phyloP scores from a whole-genome alignment of 92 coral and sea anemone genomes.

The Zoanthus gigantus region DNA sequence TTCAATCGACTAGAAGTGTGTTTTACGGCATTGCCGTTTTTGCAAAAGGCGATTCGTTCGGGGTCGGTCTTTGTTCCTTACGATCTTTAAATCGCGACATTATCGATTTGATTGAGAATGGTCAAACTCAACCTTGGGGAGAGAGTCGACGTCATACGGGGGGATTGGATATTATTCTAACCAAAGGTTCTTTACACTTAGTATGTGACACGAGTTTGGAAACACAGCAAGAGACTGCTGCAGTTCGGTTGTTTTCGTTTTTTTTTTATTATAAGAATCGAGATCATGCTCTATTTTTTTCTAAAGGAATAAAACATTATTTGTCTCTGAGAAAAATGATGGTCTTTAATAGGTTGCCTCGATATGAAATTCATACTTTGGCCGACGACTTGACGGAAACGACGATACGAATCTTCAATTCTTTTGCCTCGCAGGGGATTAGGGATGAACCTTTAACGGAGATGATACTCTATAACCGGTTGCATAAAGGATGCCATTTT shows the following conservation, averaged over 20 bases:
- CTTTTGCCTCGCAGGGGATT: background rate
- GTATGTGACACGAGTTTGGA: background rate
- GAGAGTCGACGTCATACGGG: background rate
- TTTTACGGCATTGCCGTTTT: background rate
- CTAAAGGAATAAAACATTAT: background rate
- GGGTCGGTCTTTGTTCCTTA: background rate
- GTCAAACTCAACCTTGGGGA: background rate
- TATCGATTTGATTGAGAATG: background rate
- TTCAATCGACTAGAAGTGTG: background rate
- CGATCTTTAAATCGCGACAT: background rate
- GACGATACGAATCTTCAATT: background rate
- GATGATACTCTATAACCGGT: background rate
- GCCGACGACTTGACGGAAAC: background rate
- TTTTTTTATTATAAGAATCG: background rate
- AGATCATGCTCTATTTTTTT: background rate
- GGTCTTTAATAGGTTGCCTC: background rate
- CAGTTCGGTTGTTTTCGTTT: background rate
- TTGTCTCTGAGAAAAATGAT: background rate
- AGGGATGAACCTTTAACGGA: background rate
- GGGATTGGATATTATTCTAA: background rate
- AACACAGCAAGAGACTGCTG: too few species aligned
- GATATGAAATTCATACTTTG: background rate
- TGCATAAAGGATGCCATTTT: background rate
- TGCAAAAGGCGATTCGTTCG: background rate
- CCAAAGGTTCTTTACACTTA: background rate